Conservation (phyloP, 2,113 vertebrate species). For the Datnioides undecimradiatus region DNA sequence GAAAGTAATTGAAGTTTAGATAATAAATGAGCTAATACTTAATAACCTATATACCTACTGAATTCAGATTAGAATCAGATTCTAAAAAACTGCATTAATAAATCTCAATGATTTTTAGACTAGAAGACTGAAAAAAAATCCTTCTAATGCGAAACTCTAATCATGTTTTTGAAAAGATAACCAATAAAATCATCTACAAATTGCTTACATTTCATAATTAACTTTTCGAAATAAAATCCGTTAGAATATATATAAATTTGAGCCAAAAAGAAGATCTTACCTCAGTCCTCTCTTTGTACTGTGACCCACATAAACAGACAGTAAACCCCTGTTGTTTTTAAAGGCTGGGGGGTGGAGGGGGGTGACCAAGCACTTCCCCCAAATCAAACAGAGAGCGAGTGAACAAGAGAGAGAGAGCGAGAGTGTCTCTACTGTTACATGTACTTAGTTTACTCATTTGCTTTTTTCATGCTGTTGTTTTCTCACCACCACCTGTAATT, state of each 20-base stretch:
- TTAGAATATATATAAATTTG: neutral
- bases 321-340: conserved; percentile 56
- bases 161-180: neutral
- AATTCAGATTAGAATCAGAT: neutral
- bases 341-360: conserved; percentile 42
- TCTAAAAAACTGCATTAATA: neutral
- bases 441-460: no score
- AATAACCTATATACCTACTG: no score
- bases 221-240: neutral
- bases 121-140: neutral
- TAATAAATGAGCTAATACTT: no score
- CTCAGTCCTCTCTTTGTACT: conserved; percentile 45
- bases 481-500: no score
- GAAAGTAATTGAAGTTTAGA: neutral
- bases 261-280: conserved; percentile 43
- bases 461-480: no score
- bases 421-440: neutral
- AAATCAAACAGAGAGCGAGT: conserved; percentile 56
- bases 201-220: neutral
- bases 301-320: conserved; percentile 37
- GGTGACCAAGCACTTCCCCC: conserved; percentile 61
- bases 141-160: no score
- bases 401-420: neutral
- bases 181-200: no score
- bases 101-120: neutral